These are phyloP conservation scores for Chelon labrosus DNA, from an alignment of 2,797 vertebrate species.

Conservation along the genomic window DNA sequence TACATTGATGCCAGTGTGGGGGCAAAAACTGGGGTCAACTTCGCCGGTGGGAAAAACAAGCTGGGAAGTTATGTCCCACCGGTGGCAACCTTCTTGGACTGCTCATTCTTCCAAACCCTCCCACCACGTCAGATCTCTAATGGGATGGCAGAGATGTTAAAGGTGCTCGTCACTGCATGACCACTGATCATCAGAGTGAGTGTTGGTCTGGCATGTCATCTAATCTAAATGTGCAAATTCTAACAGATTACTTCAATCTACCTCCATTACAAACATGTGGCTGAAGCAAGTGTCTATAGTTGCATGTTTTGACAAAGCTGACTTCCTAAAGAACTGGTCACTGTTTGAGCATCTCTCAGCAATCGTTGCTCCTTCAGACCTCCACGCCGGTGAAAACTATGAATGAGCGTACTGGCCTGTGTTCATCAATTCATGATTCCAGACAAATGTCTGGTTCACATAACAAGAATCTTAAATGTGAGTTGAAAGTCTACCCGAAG, in stretches of 20 bases:
- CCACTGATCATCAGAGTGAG: background rate
- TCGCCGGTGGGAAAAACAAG: conserved; percentile 87
- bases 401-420: background rate
- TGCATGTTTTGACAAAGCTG: conserved; percentile 20
- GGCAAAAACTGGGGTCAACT: conserved; percentile 86
- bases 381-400: background rate
- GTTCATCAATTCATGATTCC: background rate
- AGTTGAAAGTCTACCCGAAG: too few species aligned
- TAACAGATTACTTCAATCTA: background rate
- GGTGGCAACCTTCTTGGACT: conserved; percentile 81
- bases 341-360: background rate
- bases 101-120: conserved; percentile 83
- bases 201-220: conserved; percentile 12
- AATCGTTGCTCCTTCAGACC: background rate
- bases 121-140: conserved; percentile 85
- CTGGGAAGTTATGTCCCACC: conserved; percentile 84
- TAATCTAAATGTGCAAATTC: too few species aligned
- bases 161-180: conserved; percentile 72
- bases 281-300: background rate
- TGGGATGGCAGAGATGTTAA: conserved; percentile 86
- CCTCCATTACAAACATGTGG: background rate
- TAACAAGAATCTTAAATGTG: too few species aligned
- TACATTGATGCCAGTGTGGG: conserved; percentile 86
- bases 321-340: background rate
- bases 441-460: too few species aligned